Conservation (phyloP, 2,797 vertebrate genomes). For the Danio kyathit region DNA sequence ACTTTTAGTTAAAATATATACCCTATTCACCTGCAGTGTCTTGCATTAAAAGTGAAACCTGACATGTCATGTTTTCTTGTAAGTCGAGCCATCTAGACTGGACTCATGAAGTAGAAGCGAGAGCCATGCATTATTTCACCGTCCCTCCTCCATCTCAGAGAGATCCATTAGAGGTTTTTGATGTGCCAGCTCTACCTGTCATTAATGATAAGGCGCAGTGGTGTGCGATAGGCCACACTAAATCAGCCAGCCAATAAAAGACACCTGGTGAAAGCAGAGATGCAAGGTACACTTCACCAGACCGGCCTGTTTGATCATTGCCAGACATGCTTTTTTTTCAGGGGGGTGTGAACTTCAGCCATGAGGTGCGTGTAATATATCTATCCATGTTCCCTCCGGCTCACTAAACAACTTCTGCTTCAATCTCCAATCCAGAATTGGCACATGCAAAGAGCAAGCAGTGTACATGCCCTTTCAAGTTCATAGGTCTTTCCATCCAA, state of each 20-base stretch:
- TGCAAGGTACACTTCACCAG: constrained; percentile 64
- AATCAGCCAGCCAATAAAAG: constrained; percentile 82
- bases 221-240: constrained; percentile 63
- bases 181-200: constrained; percentile 76
- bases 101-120: neutral
- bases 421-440: constrained; percentile 29
- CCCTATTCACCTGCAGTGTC: neutral
- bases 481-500: constrained; percentile 32
- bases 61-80: neutral
- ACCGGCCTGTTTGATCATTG: constrained; percentile 75
- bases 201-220: constrained; percentile 66
- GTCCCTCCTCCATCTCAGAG: constrained; percentile 18
- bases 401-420: constrained; percentile 22
- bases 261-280: constrained; percentile 75
- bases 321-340: constrained; percentile 71
- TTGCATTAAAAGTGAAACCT: neutral
- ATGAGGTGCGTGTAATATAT: constrained; percentile 55
- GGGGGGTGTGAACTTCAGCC: constrained; percentile 49
- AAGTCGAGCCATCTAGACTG: constrained; percentile 10
- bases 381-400: constrained; percentile 33
- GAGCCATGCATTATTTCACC: constrained; percentile 55
- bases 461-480: constrained; percentile 8
- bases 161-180: constrained; percentile 58
- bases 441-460: constrained; percentile 31
- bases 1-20: too few species aligned